A percentile compares a stretch with the other conserved stretches of the same genome.
Conservation (phyloP, 1,140 invertebrate genomes). For the Spodoptera litura region DNA sequence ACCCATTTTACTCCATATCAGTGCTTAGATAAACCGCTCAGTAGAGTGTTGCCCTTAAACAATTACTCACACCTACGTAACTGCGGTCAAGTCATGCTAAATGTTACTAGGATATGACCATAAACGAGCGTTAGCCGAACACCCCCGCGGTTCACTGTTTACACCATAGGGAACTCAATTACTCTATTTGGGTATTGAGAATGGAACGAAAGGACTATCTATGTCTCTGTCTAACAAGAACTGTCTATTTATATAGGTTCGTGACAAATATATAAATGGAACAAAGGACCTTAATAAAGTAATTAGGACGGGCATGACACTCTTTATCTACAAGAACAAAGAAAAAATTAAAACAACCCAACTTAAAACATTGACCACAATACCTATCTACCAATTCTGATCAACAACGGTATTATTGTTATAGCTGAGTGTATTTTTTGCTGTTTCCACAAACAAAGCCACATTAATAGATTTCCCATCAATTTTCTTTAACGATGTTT, state of each 20-base stretch:
- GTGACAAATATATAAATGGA: no score
- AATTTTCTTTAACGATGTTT: neutral
- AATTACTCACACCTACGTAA: slow-evolving; percentile 39
- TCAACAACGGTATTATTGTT: neutral
- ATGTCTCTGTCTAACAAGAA: no score
- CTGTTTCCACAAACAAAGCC: slow-evolving; percentile 14
- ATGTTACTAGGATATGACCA: neutral
- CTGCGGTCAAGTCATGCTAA: slow-evolving; percentile 15
- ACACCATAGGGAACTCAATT: neutral
- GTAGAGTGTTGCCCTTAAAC: neutral
- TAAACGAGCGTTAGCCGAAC: slow-evolving; percentile 1
- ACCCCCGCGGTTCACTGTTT: neutral
- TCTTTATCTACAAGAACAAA: no score
- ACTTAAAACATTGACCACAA: neutral
- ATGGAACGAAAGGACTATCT: no score
- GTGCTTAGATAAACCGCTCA: no score
- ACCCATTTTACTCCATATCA: no score
- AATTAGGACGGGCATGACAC: no score
- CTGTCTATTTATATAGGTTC: no score
- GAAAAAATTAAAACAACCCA: no score
- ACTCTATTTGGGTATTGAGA: neutral
- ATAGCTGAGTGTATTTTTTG: neutral
- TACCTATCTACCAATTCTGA: neutral
- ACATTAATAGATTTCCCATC: slow-evolving; percentile 25
- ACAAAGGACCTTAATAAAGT: no score